Conservation (phyloP, 2,797 vertebrate species). For the Ficedula albicollis region DNA sequence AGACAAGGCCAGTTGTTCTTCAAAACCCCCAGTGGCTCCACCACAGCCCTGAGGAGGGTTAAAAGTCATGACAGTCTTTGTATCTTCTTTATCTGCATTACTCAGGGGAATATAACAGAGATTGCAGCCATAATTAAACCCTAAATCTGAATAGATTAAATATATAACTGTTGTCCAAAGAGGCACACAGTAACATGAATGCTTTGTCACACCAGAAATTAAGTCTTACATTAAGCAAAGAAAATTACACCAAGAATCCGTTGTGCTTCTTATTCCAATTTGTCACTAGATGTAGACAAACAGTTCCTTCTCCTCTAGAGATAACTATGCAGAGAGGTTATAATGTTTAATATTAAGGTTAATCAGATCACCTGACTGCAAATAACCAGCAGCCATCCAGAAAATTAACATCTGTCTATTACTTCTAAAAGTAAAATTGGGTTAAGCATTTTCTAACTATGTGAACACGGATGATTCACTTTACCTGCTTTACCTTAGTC, state of each 20-base stretch:
- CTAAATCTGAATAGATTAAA: background rate
- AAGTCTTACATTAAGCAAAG: background rate
- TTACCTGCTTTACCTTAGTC: background rate
- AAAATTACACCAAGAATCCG: background rate
- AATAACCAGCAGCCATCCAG: constrained; percentile 15
- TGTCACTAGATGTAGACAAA: background rate
- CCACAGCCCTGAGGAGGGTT: background rate
- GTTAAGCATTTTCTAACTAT: background rate
- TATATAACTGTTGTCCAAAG: background rate
- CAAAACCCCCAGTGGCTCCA: background rate
- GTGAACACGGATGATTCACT: background rate
- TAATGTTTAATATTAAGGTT: background rate
- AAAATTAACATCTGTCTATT: constrained; percentile 22
- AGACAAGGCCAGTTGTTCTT: background rate
- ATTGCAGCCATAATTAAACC: background rate
- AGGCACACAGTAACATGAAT: background rate
- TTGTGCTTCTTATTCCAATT: background rate
- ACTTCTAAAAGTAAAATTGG: background rate
- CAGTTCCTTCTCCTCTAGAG: background rate
- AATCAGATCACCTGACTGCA: constrained; percentile 5
- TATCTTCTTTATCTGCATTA: background rate
- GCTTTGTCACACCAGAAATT: background rate
- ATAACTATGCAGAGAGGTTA: background rate
- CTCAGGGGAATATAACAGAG: background rate
- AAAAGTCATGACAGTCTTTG: background rate